Conservation (phyloP, 1,140 invertebrate genomes). For the Thaumatotibia leucotreta region DNA sequence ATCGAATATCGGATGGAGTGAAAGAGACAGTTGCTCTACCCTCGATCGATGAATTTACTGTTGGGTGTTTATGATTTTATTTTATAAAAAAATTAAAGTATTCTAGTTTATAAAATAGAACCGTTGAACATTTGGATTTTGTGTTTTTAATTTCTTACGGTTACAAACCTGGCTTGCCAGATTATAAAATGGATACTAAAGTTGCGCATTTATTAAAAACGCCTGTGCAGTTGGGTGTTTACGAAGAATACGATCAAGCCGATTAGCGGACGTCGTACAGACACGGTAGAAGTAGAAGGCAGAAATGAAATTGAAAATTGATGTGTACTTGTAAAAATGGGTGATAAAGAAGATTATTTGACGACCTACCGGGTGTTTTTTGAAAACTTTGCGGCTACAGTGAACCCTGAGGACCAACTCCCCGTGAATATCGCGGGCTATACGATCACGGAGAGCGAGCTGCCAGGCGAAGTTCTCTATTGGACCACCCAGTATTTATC, state of each 20-base stretch:
- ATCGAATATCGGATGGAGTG: too few species aligned
- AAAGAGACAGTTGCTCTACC: too few species aligned
- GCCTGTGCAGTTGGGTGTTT: constrained; percentile 5
- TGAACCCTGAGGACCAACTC: constrained; percentile 84
- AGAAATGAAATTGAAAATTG: constrained; percentile 11
- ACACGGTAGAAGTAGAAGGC: not conserved
- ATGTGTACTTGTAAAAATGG: constrained; percentile 46
- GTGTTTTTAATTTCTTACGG: too few species aligned
- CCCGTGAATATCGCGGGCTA: constrained; percentile 84
- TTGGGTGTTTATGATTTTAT: too few species aligned
- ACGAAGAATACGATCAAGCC: too few species aligned
- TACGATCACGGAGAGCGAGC: constrained; percentile 81
- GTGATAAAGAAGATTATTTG: constrained; percentile 81
- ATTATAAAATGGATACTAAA: not conserved
- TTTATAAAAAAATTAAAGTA: too few species aligned
- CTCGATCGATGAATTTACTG: too few species aligned
- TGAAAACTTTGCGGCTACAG: constrained; percentile 80
- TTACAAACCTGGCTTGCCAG: not conserved
- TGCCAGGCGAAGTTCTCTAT: constrained; percentile 86
- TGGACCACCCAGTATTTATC: constrained; percentile 87
- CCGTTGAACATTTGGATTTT: too few species aligned
- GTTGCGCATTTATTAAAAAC: not conserved
- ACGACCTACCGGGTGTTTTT: constrained; percentile 83
- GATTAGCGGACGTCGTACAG: not conserved
- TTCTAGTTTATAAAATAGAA: too few species aligned